Evolutionary conservation across 1,140 invertebrate genomes (phyloP), one percentile per base, ranked within the genome.

Genomic region (Prorops nasuta): DNA sequence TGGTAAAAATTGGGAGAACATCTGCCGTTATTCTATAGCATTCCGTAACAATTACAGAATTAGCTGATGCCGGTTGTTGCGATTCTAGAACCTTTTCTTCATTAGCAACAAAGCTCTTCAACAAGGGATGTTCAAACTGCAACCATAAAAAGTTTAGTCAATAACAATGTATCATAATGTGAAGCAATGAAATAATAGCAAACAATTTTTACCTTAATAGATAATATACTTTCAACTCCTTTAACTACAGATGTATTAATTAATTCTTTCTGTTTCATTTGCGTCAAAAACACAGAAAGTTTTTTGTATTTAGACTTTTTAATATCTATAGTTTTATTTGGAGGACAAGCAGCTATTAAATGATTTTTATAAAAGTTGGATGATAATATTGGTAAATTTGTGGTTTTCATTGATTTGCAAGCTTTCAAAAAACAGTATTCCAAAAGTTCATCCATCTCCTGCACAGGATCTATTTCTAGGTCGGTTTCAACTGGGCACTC

Each of bases 281-380:
- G 64, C 16, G 80, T 73, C 43, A 95, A 73, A 72, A 93, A 94
- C 40, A 86, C 87, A 7, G 90, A 88, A 42, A 97, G 72, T 74
- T 96, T 96, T 78, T 96, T 96, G 65, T 86, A 92, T 15, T 82
- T 86, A 10, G 92, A 90, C 69, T 94, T 94, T 69, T 96, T 97
- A 1, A 96, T 81, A 70, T 96, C 92, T 31, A 96, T 72, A 10
- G 72, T 80, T 45, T 81, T 77, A 15, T 79, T 76, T 3, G 82
- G 56, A 1, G 89, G 88, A 69, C 88, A 91, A 35, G 83, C 83
- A 15, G 84, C 80, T 41, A 92, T 79, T 65, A 95, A 83, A 74
- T 92, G 84, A 56, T 88, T 82, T 50, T 89, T 89, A 71, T 83
- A 92, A 75, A 88, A 91, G 56, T 84, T 88, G 56, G 87, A 90